These are phyloP conservation scores for Cercocebus atys DNA, from an alignment of 2,113 vertebrate species.

Conservation along the genomic window DNA sequence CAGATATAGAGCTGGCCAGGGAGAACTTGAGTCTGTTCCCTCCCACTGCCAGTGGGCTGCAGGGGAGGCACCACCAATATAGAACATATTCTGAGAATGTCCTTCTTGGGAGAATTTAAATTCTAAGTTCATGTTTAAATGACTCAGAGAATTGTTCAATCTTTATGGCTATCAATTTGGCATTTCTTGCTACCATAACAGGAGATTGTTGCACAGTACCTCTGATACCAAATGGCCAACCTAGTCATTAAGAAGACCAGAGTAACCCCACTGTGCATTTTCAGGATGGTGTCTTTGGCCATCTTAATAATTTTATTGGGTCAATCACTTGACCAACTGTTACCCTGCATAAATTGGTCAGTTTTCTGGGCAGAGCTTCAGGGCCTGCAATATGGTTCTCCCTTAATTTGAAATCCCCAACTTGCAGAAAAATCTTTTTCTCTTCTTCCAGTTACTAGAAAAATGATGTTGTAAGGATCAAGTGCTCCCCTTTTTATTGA, in stretches of 20 bases:
- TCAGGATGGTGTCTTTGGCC: neutral
- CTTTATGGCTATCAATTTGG: neutral
- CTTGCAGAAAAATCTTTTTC: neutral
- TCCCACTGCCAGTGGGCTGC: neutral
- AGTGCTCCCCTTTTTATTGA: neutral
- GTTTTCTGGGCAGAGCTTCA: constrained; percentile 12
- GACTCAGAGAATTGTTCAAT: neutral
- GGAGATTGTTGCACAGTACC: neutral
- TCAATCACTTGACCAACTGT: neutral
- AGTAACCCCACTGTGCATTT: neutral
- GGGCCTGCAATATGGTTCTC: neutral
- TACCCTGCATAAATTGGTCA: neutral
- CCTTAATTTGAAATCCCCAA: neutral
- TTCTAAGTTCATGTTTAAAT: neutral
- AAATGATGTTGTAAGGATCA: neutral
- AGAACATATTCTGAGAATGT: neutral
- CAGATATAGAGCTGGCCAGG: neutral
- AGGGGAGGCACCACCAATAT: neutral
- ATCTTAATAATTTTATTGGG: neutral
- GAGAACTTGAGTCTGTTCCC: neutral
- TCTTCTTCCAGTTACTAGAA: neutral
- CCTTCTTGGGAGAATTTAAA: constrained; percentile 27
- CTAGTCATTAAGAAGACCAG: neutral
- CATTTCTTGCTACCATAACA: neutral
- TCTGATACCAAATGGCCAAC: neutral